A percentile compares a stretch with the other conserved stretches of the same genome.
Conservation (phyloP, 2,888 invertebrate species). For the Drosophila anomalipes region DNA sequence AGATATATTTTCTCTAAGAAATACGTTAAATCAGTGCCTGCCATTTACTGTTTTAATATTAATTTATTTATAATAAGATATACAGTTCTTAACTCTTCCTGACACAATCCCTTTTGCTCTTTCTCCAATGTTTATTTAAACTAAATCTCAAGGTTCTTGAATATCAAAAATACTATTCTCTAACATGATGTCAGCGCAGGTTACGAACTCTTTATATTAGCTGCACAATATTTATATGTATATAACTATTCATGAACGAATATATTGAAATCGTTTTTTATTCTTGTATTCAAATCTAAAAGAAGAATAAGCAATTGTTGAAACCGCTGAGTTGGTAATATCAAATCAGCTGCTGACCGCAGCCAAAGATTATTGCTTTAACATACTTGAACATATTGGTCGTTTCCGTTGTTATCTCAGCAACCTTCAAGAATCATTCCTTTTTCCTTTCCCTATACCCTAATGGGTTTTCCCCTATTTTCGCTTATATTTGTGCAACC, state of each 20-base stretch:
- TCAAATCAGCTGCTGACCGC: not conserved
- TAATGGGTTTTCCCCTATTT: constrained; percentile 1
- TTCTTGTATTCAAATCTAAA: not conserved
- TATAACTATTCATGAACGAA: not conserved
- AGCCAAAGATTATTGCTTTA: not conserved
- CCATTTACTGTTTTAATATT: not conserved
- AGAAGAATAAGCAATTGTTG: not conserved
- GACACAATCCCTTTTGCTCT: not conserved
- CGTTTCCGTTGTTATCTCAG: not conserved
- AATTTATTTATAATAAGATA: not conserved
- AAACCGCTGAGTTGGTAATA: not conserved
- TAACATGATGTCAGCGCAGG: not conserved
- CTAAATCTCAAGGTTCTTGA: not conserved
- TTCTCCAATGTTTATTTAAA: not conserved
- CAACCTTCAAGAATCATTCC: not conserved
- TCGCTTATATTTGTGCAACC: constrained; percentile 8
- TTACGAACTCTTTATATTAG: not conserved
- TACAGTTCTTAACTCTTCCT: not conserved
- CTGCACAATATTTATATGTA: not conserved
- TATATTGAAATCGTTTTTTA: not conserved
- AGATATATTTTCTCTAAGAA: not conserved
- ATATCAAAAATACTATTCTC: not conserved
- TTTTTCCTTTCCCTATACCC: not conserved
- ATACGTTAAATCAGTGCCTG: not conserved
- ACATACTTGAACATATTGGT: not conserved